phyloP scores from a whole-genome alignment of 1,140 invertebrate genomes.

The Ceratina australensis region DNA sequence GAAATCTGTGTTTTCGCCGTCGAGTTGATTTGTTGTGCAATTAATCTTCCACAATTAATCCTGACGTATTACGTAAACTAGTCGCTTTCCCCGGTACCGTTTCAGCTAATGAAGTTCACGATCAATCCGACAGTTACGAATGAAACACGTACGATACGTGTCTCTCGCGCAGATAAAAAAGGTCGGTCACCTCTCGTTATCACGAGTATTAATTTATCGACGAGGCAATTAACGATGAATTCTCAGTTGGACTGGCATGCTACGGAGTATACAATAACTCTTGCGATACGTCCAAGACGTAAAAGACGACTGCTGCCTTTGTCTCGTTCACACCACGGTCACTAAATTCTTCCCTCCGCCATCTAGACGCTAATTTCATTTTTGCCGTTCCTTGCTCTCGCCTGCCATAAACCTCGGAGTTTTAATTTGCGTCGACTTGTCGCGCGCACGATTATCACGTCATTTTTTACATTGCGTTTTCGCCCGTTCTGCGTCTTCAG shows the following conservation, averaged over 20 bases:
- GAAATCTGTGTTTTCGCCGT: not conserved
- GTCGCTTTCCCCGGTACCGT: not conserved
- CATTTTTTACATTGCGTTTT: not conserved
- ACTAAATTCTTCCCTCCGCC: not conserved
- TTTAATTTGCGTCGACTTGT: constrained; percentile 28
- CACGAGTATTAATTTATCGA: constrained; percentile 32
- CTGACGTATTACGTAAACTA: not conserved
- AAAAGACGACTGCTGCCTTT: not conserved
- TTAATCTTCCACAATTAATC: not conserved
- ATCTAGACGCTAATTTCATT: constrained; percentile 4
- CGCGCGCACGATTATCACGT: not conserved
- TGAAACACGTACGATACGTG: not conserved
- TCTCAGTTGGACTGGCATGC: not conserved
- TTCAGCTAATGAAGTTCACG: not conserved
- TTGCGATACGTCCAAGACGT: not conserved
- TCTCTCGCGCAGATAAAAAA: constrained; percentile 43
- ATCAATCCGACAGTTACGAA: not conserved
- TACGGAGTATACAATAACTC: not conserved
- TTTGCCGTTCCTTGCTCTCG: not conserved
- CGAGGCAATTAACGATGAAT: not conserved
- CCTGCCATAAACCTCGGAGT: not conserved
- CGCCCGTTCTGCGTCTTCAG: not conserved
- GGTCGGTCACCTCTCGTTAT: constrained; percentile 52
- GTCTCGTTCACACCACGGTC: constrained; percentile 13
- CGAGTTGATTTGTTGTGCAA: not conserved